These are phyloP conservation scores for Oostethus manadensis DNA, from an alignment of 2,113 vertebrate species.

Conservation along the genomic window DNA sequence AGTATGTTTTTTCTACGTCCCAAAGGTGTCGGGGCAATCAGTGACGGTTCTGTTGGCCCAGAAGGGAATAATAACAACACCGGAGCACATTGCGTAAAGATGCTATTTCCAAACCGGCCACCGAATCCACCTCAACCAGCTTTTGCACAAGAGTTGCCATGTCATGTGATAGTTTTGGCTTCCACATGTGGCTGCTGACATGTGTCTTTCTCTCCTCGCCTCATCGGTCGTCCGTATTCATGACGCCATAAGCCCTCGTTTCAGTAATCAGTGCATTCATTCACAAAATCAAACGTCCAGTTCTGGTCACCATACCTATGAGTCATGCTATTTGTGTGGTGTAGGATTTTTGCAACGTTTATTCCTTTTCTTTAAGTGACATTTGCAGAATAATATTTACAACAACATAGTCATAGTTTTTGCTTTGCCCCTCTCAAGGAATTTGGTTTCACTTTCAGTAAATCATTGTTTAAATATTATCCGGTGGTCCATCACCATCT, in stretches of 20 bases:
- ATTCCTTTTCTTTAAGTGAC: too few species aligned
- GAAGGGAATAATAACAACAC: constrained; percentile 23
- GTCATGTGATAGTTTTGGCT: background rate
- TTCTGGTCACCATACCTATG: background rate
- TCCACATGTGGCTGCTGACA: background rate
- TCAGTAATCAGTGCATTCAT: background rate
- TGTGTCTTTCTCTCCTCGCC: too few species aligned
- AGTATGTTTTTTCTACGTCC: constrained; percentile 10
- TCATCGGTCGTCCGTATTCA: too few species aligned
- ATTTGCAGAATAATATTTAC: too few species aligned
- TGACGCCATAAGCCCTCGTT: too few species aligned
- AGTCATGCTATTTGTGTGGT: constrained; percentile 32
- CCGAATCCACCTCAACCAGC: constrained; percentile 17
- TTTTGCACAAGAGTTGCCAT: constrained; percentile 6
- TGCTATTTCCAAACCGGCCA: constrained; percentile 22
- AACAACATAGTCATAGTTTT: too few species aligned
- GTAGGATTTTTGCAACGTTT: background rate
- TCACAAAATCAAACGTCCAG: constrained; percentile 4
- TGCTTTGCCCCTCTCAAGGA: too few species aligned
- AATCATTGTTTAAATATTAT: too few species aligned
- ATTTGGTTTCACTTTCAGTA: too few species aligned
- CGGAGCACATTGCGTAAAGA: background rate
- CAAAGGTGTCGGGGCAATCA: constrained; percentile 25
- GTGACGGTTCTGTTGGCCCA: constrained; percentile 12
- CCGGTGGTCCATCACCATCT: too few species aligned